Percentiles rank a stretch among this genome's conserved stretches.
Evolutionary conservation across 2,888 invertebrate species (phyloP).

Genomic region (Pegoplata infirma): DNA sequence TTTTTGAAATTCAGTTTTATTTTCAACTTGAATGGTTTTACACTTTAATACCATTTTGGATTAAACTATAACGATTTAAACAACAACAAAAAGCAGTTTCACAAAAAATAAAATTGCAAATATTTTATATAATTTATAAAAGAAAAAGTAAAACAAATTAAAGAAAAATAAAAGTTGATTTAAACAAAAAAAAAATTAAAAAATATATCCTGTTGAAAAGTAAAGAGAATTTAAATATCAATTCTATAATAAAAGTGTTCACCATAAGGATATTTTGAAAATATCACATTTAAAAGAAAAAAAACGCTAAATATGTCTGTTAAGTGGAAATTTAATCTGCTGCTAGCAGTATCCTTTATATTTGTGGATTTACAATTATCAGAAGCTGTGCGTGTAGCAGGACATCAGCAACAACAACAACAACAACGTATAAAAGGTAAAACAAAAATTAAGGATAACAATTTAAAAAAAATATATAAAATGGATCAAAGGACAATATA

Average conservation of each 20-base stretch:
- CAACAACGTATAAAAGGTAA: slow-evolving; percentile 80
- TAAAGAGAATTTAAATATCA: not conserved
- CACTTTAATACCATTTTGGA: slow-evolving; percentile 5
- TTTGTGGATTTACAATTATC: slow-evolving; percentile 70
- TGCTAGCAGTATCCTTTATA: slow-evolving; percentile 68
- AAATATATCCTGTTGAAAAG: not conserved
- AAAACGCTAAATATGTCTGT: slow-evolving; percentile 69
- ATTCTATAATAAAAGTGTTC: not conserved
- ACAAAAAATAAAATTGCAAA: slow-evolving; percentile 33
- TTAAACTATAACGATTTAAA: slow-evolving; percentile 20
- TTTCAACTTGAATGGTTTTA: slow-evolving; percentile 55
- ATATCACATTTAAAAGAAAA: slow-evolving; percentile 28
- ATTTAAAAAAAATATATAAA: not conserved
- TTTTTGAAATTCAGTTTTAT: slow-evolving; percentile 45
- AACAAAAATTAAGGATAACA: slow-evolving; percentile 12
- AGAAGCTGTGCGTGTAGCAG: slow-evolving; percentile 79
- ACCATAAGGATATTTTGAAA: slow-evolving; percentile 33
- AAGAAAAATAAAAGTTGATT: slow-evolving; percentile 11
- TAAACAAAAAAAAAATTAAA: not conserved
- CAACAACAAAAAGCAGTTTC: slow-evolving; percentile 28
- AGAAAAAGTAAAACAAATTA: slow-evolving; percentile 3
- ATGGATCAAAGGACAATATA: not conserved
- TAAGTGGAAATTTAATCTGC: slow-evolving; percentile 72
- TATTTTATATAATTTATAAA: slow-evolving; percentile 38
- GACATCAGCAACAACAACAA: slow-evolving; percentile 79